Evolutionary conservation across 2,888 invertebrate species (phyloP).

Genomic region (Sericinus montela): DNA sequence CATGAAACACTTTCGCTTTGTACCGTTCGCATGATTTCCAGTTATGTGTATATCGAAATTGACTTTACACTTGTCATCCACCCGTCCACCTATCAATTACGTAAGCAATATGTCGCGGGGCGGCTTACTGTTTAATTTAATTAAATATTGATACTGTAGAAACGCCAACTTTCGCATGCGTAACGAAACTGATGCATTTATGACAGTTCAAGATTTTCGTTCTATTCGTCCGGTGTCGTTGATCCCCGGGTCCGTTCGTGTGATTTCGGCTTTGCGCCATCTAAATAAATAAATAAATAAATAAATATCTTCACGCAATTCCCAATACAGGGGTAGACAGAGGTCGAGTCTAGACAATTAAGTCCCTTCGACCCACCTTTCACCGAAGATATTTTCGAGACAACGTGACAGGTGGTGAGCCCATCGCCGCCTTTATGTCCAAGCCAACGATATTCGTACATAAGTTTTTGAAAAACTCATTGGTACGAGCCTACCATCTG

Average conservation of each 20-base stretch:
- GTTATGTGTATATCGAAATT: neutral
- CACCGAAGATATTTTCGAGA: too few species aligned
- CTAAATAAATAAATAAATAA: too few species aligned
- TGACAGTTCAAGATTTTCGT: constrained; percentile 21
- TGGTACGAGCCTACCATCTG: too few species aligned
- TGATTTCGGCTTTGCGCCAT: constrained; percentile 36
- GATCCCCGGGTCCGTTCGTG: neutral
- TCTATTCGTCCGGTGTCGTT: neutral
- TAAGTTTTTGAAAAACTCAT: too few species aligned
- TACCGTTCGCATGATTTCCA: neutral
- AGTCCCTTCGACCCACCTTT: too few species aligned
- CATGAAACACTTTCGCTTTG: neutral
- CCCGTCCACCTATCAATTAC: neutral
- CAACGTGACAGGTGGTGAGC: too few species aligned
- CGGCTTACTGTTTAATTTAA: neutral
- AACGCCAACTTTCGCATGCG: neutral
- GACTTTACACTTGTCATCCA: neutral
- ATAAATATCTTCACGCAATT: too few species aligned
- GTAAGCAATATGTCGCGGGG: neutral
- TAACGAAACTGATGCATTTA: constrained; percentile 13
- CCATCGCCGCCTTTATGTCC: too few species aligned
- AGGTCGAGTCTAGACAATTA: too few species aligned
- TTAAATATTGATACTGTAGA: neutral
- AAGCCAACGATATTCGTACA: too few species aligned
- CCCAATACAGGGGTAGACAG: too few species aligned